Conservation (phyloP, 2,888 invertebrate species). For the Drosophila atripex region DNA sequence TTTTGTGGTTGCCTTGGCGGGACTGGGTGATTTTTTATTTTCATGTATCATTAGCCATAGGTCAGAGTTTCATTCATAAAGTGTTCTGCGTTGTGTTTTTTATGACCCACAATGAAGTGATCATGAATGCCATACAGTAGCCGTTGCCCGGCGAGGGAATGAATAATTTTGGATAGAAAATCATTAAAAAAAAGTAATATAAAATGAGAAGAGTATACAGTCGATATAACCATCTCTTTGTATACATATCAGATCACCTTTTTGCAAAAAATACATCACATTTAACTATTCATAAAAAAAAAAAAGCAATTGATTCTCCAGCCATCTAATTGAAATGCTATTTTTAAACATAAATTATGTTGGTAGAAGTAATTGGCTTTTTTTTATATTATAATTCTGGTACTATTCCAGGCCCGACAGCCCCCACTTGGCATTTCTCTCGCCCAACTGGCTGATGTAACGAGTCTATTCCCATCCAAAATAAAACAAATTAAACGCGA, state of each 20-base stretch:
- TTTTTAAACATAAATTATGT: neutral
- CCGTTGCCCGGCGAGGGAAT: conserved; percentile 3
- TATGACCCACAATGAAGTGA: conserved; percentile 40
- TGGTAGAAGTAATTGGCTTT: neutral
- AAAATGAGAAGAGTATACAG: neutral
- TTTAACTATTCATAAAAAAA: neutral
- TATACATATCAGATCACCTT: neutral
- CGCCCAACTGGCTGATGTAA: conserved; percentile 31
- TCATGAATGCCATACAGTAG: conserved; percentile 36
- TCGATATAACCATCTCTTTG: neutral
- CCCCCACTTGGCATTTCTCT: neutral
- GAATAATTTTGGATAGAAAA: neutral
- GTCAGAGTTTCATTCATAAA: conserved; percentile 64
- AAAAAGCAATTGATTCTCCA: neutral
- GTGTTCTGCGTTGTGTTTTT: conserved; percentile 19
- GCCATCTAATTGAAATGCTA: conserved; percentile 12
- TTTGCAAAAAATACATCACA: neutral
- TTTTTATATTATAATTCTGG: conserved; percentile 1
- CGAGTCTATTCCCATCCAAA: conserved; percentile 28
- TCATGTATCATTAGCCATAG: conserved; percentile 66
- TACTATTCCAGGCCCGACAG: conserved; percentile 10
- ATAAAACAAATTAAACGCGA: conserved; percentile 4
- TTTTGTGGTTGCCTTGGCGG: conserved; percentile 60
- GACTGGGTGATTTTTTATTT: conserved; percentile 33
- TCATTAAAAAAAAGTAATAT: neutral